Conservation (phyloP, 2,888 invertebrate genomes). For the Dolichomitus sp. region DNA sequence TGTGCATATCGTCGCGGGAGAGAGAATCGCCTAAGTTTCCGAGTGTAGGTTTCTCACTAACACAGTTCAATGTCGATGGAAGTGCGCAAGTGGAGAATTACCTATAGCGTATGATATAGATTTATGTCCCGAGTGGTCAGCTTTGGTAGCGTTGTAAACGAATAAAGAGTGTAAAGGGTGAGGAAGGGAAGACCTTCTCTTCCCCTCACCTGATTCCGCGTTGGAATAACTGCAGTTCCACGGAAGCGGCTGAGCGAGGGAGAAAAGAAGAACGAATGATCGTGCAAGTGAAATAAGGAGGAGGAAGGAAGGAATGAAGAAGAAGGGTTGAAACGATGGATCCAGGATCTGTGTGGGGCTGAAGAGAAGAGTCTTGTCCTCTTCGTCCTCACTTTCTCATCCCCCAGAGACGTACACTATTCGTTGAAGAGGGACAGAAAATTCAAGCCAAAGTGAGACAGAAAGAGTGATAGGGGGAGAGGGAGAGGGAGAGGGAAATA, state of each 20-base stretch:
- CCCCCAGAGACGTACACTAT: slow-evolving; percentile 53
- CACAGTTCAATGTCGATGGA: slow-evolving; percentile 11
- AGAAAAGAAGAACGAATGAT: not conserved
- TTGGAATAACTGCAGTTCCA: slow-evolving; percentile 56
- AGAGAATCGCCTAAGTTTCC: slow-evolving; percentile 13
- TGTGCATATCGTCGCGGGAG: not conserved
- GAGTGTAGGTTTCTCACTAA: slow-evolving; percentile 31
- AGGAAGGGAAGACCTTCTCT: not conserved
- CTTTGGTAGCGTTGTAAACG: slow-evolving; percentile 63
- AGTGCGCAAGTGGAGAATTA: slow-evolving; percentile 21
- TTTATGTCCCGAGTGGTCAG: slow-evolving; percentile 76
- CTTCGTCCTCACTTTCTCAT: slow-evolving; percentile 42
- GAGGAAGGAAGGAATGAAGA: slow-evolving; percentile 41
- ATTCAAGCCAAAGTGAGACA: not conserved
- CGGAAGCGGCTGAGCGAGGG: slow-evolving; percentile 60
- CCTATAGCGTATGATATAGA: slow-evolving; percentile 78
- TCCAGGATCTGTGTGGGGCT: slow-evolving; percentile 16
- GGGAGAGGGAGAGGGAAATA: slow-evolving; percentile 61
- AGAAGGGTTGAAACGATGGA: slow-evolving; percentile 64
- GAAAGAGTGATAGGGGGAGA: slow-evolving; percentile 6
- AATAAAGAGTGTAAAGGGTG: slow-evolving; percentile 59
- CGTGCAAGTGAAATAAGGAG: slow-evolving; percentile 42
- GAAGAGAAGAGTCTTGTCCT: slow-evolving; percentile 23
- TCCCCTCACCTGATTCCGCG: not conserved
- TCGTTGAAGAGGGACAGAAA: slow-evolving; percentile 11